Evolutionary conservation across 2,888 invertebrate species (phyloP).

Genomic region (Patella depressa): DNA sequence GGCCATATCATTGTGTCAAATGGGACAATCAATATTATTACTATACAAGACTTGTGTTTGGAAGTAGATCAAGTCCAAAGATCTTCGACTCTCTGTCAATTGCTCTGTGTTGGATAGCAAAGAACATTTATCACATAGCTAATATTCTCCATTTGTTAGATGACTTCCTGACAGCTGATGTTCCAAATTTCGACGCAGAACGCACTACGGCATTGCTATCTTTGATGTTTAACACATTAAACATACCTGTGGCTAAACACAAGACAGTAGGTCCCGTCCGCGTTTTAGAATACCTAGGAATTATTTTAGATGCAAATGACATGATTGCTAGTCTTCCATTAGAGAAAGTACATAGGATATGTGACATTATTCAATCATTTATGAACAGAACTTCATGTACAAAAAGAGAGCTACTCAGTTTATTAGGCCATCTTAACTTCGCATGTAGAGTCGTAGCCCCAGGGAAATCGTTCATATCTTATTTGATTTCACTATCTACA

Average conservation of each 20-base stretch:
- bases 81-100: constrained; percentile 12
- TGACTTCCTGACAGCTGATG: constrained; percentile 16
- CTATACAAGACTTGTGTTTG: constrained; percentile 8
- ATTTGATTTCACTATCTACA: constrained; percentile 26
- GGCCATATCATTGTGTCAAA: constrained; percentile 5
- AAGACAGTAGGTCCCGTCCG: constrained; percentile 33
- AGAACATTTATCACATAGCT: neutral
- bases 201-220: constrained; percentile 33
- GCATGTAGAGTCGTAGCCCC: constrained; percentile 26
- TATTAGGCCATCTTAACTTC: constrained; percentile 34
- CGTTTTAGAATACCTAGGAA: constrained; percentile 33
- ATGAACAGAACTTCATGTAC: constrained; percentile 9
- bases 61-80: constrained; percentile 6
- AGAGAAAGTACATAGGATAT: constrained; percentile 30
- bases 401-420: constrained; percentile 25
- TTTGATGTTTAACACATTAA: constrained; percentile 28
- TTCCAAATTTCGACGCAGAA: constrained; percentile 19
- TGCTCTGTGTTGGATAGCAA: constrained; percentile 5
- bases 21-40: constrained; percentile 18
- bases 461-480: constrained; percentile 27
- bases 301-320: constrained; percentile 34
- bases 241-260: constrained; percentile 30
- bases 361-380: constrained; percentile 8
- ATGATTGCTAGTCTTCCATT: constrained; percentile 30
- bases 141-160: constrained; percentile 12